Conservation (phyloP, 2,888 invertebrate species). For the Hypolimnas misippus region DNA sequence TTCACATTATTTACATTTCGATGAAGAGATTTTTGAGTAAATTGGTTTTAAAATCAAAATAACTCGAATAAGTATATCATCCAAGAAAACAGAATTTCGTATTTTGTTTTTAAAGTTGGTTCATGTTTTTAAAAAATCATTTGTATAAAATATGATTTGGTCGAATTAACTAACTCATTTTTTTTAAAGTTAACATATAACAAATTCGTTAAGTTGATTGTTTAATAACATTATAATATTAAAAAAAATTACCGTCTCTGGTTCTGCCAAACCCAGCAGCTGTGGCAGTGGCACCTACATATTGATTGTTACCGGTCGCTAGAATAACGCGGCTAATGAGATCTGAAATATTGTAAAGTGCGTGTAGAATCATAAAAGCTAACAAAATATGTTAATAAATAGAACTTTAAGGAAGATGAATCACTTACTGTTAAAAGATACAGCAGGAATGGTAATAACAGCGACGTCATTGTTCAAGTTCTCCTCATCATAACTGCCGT, state of each 20-base stretch:
- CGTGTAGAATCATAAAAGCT: background rate
- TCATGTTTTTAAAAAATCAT: too few species aligned
- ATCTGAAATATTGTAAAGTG: conserved; percentile 45
- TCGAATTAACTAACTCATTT: too few species aligned
- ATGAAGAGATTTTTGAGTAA: too few species aligned
- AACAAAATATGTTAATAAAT: background rate
- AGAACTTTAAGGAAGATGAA: background rate
- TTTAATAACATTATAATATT: too few species aligned
- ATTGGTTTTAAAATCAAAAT: too few species aligned
- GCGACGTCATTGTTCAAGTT: conserved; percentile 52
- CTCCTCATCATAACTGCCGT: conserved; percentile 47
- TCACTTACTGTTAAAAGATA: conserved; percentile 36
- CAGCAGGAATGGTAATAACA: conserved; percentile 44
- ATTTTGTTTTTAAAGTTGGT: too few species aligned
- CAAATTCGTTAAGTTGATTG: background rate
- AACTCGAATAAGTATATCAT: too few species aligned
- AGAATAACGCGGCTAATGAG: conserved; percentile 53
- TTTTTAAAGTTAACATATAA: too few species aligned
- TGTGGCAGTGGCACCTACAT: conserved; percentile 33
- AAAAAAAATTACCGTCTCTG: conserved; percentile 31
- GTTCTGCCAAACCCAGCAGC: conserved; percentile 41
- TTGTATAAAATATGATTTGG: too few species aligned
- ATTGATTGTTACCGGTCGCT: conserved; percentile 47
- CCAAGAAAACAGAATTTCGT: too few species aligned
- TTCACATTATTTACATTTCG: too few species aligned